These are phyloP conservation scores for Buteo buteo DNA, from an alignment of 2,113 vertebrate genomes.

Conservation along the genomic window DNA sequence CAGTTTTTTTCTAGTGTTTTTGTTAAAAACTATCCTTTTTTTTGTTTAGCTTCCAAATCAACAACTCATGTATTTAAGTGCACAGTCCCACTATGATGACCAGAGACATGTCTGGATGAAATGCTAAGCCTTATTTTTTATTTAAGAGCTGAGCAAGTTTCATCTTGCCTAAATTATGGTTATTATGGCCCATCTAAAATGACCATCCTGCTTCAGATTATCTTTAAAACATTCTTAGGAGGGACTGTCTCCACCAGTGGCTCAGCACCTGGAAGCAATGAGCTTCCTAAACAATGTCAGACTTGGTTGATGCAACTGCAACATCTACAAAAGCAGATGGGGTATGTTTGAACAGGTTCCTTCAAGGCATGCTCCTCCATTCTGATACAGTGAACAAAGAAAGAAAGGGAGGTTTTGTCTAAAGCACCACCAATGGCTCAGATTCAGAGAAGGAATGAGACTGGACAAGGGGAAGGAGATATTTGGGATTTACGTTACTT, in stretches of 20 bases:
- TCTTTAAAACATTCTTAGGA: neutral
- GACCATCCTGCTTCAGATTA: neutral
- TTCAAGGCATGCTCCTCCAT: neutral
- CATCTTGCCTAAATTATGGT: constrained; percentile 31
- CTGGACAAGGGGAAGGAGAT: fast-evolving
- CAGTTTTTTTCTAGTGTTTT: neutral
- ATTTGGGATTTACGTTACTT: neutral
- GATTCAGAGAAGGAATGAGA: neutral
- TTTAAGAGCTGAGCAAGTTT: neutral
- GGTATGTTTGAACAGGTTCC: neutral
- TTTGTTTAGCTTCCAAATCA: neutral
- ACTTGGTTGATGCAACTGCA: neutral
- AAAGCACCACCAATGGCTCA: neutral
- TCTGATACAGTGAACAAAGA: neutral
- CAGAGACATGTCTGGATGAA: neutral
- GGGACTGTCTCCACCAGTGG: neutral
- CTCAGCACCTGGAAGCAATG: constrained; percentile 9
- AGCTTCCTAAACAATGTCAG: neutral
- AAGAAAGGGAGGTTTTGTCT: neutral
- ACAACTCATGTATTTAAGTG: neutral
- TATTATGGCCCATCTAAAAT: neutral
- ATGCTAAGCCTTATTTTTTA: neutral
- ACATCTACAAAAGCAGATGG: neutral
- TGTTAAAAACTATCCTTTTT: neutral
- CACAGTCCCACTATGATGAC: neutral